A percentile compares a stretch with the other conserved stretches of the same genome.
Evolutionary conservation across 2,113 vertebrate genomes (phyloP).

Genomic region (Cyprinodon variegatus): DNA sequence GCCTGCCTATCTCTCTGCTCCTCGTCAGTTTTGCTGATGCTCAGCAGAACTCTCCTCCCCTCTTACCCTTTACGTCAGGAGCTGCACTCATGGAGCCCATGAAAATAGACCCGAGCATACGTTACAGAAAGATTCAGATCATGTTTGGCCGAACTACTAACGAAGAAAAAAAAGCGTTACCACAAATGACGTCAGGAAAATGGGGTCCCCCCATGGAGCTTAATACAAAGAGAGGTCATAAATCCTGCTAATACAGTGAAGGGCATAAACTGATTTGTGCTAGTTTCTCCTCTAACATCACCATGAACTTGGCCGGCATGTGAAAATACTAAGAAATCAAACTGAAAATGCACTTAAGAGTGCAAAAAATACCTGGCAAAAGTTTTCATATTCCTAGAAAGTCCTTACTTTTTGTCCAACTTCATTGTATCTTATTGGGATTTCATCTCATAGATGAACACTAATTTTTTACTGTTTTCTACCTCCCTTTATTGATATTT

Average conservation of each 20-base stretch:
- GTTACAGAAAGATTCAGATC: neutral
- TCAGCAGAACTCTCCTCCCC: slow-evolving; percentile 50
- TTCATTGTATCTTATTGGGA: neutral
- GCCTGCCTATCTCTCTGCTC: slow-evolving; percentile 83
- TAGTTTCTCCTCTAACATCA: neutral
- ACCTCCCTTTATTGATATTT: too few species aligned
- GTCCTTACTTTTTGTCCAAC: neutral
- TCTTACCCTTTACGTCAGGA: slow-evolving; percentile 19
- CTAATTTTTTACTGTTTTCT: neutral
- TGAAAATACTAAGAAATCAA: neutral
- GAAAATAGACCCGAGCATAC: slow-evolving; percentile 9
- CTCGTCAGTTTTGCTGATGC: slow-evolving; percentile 74
- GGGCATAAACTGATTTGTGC: slow-evolving; percentile 1
- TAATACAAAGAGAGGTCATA: slow-evolving; percentile 78
- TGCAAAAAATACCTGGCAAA: neutral
- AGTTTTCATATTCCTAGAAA: neutral
- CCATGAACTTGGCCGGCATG: neutral
- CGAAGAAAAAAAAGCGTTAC: slow-evolving; percentile 12
- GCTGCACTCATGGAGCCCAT: slow-evolving; percentile 34
- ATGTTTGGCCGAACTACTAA: slow-evolving; percentile 31
- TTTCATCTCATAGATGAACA: neutral
- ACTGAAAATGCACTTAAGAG: neutral
- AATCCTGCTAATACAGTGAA: slow-evolving; percentile 84
- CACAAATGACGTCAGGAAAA: slow-evolving; percentile 26
- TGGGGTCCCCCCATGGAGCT: slow-evolving; percentile 34